Conservation (phyloP, 2,113 vertebrate genomes). For the Sylvicapra grimmia region DNA sequence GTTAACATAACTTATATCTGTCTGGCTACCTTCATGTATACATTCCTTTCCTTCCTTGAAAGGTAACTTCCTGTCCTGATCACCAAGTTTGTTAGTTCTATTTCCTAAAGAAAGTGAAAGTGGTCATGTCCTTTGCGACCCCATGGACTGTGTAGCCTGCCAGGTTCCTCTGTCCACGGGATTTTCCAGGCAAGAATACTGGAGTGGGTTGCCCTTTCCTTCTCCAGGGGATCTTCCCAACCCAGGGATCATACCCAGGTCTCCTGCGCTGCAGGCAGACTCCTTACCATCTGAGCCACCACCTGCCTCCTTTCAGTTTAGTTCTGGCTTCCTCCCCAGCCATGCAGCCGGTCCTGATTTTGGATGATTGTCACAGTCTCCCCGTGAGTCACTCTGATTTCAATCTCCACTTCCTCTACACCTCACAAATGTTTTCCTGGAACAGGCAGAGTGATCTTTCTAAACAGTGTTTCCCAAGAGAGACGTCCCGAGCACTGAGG, state of each 20-base stretch:
- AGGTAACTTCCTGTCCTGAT: background rate
- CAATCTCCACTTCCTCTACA: background rate
- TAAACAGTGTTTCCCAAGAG: background rate
- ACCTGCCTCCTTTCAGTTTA: background rate
- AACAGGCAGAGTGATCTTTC: background rate
- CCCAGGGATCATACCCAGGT: background rate
- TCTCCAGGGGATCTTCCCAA: background rate
- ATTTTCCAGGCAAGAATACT: background rate
- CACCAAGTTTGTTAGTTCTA: background rate
- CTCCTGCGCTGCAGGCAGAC: background rate
- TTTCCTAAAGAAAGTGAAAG: background rate
- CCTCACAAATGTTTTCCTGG: background rate
- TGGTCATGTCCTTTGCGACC: background rate
- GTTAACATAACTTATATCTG: background rate
- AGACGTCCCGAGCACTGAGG: background rate
- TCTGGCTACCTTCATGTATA: background rate
- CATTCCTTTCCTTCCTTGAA: background rate
- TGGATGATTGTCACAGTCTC: background rate
- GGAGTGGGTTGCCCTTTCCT: background rate
- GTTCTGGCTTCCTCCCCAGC: background rate
- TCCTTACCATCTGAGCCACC: background rate
- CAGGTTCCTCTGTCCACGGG: background rate
- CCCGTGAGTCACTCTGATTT: background rate
- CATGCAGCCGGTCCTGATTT: background rate
- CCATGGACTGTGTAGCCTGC: background rate